Base-by-base conservation (phyloP, 1,140 invertebrate species). In the Probaryconus sp. region DNA sequence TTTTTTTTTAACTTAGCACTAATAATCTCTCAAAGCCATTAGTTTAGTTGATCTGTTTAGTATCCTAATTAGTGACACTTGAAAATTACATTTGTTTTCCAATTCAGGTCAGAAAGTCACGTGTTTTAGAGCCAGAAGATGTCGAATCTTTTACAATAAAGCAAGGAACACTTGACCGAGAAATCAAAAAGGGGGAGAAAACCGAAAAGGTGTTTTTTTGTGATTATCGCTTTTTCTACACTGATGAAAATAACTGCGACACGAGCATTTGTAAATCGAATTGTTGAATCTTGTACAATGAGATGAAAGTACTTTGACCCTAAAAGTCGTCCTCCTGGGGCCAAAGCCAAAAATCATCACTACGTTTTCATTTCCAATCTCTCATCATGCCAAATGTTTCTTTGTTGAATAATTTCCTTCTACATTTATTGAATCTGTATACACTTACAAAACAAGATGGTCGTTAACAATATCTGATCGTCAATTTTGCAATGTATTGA, bases 91-190 rank as follows among this genome's bases (percentile, higher is more conserved):
- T 40, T 40, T 71, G 21, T 67, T 67, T 65, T 70, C 68, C 11
- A 64, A 61, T 73, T 47, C 37, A 85, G 84, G 85, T 88, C 69
- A 82, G 81, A 77, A 87, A 85, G 77, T 84, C 83, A 50, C 81
- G 78, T 33, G 65, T 75, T 75, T 65, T 70, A 53, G 58, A 61
- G 37, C 53, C 55, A 5, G 71, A 70, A 30, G 71, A 60, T 35
- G 71, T 77, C 65, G 53, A 76, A 72, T 76, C 77, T 61, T 42
- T 78, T 50, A 84, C 65, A 11, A 65, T 77, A 60, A 73, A 77
- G 55, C 47, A 76, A 79, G 53, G 79, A 77, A 58, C 61, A 73
- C 35, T 78, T 42, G 24, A 72, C 43, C 61, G 71, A 75, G 45
- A 78, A 60, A 76, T 70, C 61, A 75, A 78, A 72, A 84, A 81